Evolutionary conservation across 2,113 vertebrate species (phyloP).

Genomic region (Microcebus lehilahytsara): DNA sequence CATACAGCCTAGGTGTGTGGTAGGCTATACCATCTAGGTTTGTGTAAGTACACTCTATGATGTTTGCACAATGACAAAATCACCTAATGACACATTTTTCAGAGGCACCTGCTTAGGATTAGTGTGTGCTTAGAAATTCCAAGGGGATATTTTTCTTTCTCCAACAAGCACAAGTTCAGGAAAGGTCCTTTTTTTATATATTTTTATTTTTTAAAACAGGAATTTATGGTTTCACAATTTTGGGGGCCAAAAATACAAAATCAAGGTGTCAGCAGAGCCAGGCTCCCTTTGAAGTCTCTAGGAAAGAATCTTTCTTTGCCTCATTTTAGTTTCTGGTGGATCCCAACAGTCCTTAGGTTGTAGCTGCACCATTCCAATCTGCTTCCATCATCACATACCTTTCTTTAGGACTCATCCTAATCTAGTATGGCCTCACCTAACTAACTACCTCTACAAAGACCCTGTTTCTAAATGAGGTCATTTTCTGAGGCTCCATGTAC

Average conservation of each 20-base stretch:
- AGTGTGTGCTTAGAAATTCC: background rate
- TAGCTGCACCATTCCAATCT: background rate
- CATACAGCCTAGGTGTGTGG: too few relatives aligned
- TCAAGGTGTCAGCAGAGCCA: background rate
- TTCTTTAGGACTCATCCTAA: background rate
- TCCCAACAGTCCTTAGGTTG: background rate
- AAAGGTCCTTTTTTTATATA: background rate
- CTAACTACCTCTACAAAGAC: background rate
- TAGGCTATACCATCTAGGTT: too few relatives aligned
- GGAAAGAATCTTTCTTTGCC: background rate
- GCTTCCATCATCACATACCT: background rate
- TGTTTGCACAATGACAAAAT: too few relatives aligned
- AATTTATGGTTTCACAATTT: background rate
- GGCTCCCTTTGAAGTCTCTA: background rate
- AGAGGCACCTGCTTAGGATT: background rate
- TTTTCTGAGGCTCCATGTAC: background rate
- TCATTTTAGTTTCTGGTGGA: background rate
- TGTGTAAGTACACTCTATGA: too few relatives aligned
- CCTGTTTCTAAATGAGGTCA: background rate
- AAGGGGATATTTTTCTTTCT: background rate
- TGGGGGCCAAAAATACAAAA: background rate
- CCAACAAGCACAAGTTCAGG: background rate
- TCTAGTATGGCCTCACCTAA: background rate
- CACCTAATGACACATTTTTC: too few relatives aligned
- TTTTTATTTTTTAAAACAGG: background rate